A percentile compares a stretch with the other conserved stretches of the same genome.
phyloP scores from a whole-genome alignment of 2,888 invertebrate genomes.

The Artemia sinica region DNA sequence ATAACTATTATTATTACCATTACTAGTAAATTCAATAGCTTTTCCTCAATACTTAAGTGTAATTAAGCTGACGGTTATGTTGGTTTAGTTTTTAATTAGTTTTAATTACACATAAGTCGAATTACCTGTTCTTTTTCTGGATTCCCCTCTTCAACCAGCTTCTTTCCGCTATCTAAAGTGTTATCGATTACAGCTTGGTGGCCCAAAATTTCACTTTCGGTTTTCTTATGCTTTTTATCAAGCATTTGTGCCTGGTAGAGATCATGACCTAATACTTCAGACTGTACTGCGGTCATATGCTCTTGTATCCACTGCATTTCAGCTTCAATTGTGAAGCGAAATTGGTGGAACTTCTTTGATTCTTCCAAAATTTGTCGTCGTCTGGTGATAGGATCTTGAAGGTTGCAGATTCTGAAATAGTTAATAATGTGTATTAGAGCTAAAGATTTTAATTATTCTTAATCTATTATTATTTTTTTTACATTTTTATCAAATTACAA shows the following conservation, averaged over 20 bases:
- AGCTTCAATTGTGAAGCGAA: slow-evolving; percentile 74
- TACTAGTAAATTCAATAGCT: too few species aligned
- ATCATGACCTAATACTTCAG: slow-evolving; percentile 58
- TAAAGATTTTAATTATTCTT: slow-evolving; percentile 10
- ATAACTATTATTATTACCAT: too few species aligned
- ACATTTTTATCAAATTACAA: background rate
- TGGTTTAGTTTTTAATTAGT: too few species aligned
- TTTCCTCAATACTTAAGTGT: too few species aligned
- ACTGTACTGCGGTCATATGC: slow-evolving; percentile 59
- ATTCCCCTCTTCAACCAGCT: slow-evolving; percentile 54
- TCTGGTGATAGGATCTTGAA: slow-evolving; percentile 51
- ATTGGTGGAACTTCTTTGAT: slow-evolving; percentile 69
- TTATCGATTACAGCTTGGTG: slow-evolving; percentile 69
- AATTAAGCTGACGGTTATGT: too few species aligned
- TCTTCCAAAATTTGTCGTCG: slow-evolving; percentile 64
- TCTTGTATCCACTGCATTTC: slow-evolving; percentile 92
- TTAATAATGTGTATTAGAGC: background rate
- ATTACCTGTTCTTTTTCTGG: slow-evolving; percentile 56
- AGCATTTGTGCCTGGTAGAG: slow-evolving; percentile 79
- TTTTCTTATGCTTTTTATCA: slow-evolving; percentile 81
- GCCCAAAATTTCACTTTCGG: slow-evolving; percentile 71
- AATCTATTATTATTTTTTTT: slow-evolving; percentile 15
- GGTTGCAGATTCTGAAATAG: slow-evolving; percentile 40
- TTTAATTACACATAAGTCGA: background rate
- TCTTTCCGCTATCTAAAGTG: slow-evolving; percentile 57